Percentiles rank a stretch among this genome's conserved stretches.
phyloP scores from a whole-genome alignment of 2,888 invertebrate species.

The Amphipyra tragopoginis region DNA sequence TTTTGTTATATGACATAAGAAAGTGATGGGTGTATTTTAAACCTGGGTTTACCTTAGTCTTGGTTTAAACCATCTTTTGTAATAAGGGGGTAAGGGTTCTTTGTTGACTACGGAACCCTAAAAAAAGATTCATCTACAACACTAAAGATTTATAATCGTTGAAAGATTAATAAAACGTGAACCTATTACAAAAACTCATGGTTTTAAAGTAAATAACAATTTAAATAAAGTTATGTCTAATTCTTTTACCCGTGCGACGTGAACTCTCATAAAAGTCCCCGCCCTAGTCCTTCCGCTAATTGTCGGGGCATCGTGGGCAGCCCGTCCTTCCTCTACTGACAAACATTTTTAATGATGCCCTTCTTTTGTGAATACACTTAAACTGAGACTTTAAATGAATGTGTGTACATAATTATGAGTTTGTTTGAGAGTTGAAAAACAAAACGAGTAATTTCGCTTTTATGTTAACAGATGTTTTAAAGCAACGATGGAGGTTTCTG shows the following conservation, averaged over 20 bases:
- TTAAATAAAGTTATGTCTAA: neutral
- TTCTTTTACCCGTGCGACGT: neutral
- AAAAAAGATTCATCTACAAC: too few species aligned
- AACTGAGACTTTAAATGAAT: constrained; percentile 21
- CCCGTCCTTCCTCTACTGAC: constrained; percentile 3
- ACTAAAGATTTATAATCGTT: too few species aligned
- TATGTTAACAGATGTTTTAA: neutral
- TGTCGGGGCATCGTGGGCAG: neutral
- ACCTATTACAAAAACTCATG: too few species aligned
- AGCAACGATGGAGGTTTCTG: neutral
- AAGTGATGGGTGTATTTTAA: too few species aligned
- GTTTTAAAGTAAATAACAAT: neutral
- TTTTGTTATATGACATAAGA: too few species aligned
- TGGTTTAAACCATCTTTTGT: too few species aligned
- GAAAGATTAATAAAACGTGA: too few species aligned
- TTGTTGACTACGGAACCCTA: too few species aligned
- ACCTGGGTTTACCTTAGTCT: too few species aligned
- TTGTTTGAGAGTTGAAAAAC: constrained; percentile 8
- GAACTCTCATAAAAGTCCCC: too few species aligned
- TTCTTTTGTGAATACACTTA: constrained; percentile 18
- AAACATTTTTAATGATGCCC: constrained; percentile 32
- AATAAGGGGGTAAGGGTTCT: too few species aligned
- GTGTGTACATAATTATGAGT: constrained; percentile 31
- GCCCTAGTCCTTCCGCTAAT: neutral
- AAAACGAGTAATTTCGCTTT: constrained; percentile 11